A percentile compares a stretch with the other conserved stretches of the same genome.
phyloP scores from a whole-genome alignment of 2,113 vertebrate species.

The Pogonocichla stellata region DNA sequence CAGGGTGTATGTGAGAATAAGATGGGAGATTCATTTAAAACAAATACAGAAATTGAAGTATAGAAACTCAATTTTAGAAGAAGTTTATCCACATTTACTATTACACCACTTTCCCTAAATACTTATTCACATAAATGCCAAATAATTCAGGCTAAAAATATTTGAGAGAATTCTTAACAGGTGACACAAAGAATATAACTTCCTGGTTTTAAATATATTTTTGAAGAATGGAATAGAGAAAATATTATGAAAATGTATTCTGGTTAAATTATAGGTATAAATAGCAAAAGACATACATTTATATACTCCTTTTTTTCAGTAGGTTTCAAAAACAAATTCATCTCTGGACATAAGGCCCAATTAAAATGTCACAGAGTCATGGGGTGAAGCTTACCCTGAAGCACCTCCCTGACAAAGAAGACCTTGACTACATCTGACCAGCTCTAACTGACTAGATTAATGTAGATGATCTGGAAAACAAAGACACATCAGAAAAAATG shows the following conservation, averaged over 20 bases:
- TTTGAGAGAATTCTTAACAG: neutral
- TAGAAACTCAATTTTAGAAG: neutral
- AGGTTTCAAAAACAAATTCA: neutral
- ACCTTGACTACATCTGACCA: neutral
- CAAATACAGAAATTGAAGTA: neutral
- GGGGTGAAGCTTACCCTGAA: neutral
- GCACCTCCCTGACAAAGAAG: neutral
- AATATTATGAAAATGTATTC: neutral
- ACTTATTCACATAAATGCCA: neutral
- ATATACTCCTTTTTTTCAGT: neutral
- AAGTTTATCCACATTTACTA: neutral
- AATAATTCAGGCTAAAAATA: neutral
- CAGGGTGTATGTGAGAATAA: fast-evolving
- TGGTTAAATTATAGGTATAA: neutral
- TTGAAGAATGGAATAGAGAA: neutral
- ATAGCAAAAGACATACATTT: neutral
- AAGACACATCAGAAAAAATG: neutral
- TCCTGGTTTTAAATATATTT: neutral
- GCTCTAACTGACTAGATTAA: neutral
- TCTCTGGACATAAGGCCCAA: neutral
- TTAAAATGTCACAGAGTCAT: neutral
- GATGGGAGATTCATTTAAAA: neutral
- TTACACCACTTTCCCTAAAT: neutral
- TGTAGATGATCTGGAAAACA: neutral
- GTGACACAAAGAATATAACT: neutral